These are phyloP conservation scores for Haemorhous mexicanus DNA, from an alignment of 2,113 vertebrate species.

Conservation along the genomic window DNA sequence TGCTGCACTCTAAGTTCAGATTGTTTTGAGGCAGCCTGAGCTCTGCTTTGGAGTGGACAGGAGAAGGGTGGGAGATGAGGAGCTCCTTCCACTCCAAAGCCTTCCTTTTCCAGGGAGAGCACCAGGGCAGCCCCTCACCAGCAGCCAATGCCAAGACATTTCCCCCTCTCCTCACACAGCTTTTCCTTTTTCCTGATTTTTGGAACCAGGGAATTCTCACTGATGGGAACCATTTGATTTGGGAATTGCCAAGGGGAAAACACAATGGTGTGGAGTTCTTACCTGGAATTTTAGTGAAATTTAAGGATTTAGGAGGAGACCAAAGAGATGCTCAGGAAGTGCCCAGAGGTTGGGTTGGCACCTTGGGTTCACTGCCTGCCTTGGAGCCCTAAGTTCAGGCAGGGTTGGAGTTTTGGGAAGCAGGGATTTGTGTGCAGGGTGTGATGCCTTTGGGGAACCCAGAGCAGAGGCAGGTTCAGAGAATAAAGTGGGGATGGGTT, in stretches of 20 bases:
- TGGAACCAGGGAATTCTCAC: neutral
- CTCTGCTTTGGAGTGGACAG: neutral
- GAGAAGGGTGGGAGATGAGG: neutral
- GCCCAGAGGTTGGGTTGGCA: too few relatives aligned
- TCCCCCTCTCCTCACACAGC: neutral
- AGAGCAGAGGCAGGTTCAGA: accelerated
- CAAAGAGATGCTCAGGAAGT: accelerated
- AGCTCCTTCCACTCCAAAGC: neutral
- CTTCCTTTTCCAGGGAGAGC: neutral
- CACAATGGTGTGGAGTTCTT: neutral
- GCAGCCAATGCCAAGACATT: neutral
- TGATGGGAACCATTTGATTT: neutral
- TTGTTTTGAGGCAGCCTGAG: neutral
- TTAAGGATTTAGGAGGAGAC: neutral
- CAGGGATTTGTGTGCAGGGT: neutral
- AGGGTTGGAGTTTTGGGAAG: neutral
- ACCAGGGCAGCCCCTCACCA: neutral
- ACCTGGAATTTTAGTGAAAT: neutral
- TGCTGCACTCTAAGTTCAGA: neutral
- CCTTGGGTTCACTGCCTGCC: neutral
- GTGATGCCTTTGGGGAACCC: neutral
- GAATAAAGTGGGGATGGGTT: neutral
- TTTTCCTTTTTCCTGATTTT: neutral
- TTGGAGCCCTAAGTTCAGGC: neutral
- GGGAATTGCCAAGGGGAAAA: neutral